Percentiles rank a stretch among this genome's conserved stretches.
Evolutionary conservation across 2,888 invertebrate genomes (phyloP).

Genomic region (Zelleria hepariella): DNA sequence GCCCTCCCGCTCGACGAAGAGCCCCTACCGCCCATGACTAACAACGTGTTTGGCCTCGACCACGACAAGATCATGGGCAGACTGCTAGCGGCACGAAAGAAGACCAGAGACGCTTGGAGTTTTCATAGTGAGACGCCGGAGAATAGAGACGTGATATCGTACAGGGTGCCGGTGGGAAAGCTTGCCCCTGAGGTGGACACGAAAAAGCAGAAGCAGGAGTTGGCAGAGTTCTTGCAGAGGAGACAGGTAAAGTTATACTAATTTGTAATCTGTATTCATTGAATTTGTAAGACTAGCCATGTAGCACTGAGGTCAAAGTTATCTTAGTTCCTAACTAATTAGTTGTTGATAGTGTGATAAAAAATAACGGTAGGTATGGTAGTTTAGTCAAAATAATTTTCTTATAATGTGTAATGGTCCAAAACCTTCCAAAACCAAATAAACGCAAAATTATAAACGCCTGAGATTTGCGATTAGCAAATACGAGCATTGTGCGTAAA

Average conservation of each 20-base stretch:
- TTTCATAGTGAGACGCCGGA: conserved; percentile 17
- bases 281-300: too few relatives aligned
- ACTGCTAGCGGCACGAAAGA: conserved; percentile 63
- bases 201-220: conserved; percentile 53
- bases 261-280: too few relatives aligned
- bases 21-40: conserved; percentile 77
- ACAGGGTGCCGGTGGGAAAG: conserved; percentile 25
- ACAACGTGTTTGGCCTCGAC: conserved; percentile 79
- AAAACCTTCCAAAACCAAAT: too few relatives aligned
- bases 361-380: too few relatives aligned
- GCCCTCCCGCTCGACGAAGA: conserved; percentile 41
- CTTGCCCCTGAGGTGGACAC: conserved; percentile 22
- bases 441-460: too few relatives aligned
- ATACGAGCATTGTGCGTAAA: too few relatives aligned
- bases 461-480: too few relatives aligned
- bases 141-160: conserved; percentile 35
- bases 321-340: too few relatives aligned
- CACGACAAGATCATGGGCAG: conserved; percentile 75
- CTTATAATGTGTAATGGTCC: too few relatives aligned
- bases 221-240: conserved; percentile 68
- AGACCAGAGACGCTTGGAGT: conserved; percentile 68
- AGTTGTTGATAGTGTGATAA: too few relatives aligned
- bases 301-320: too few relatives aligned
- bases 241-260: conserved; percentile 45
- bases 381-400: too few relatives aligned